Conservation (phyloP, 2,113 vertebrate species). For the Mionectes macconnelli region DNA sequence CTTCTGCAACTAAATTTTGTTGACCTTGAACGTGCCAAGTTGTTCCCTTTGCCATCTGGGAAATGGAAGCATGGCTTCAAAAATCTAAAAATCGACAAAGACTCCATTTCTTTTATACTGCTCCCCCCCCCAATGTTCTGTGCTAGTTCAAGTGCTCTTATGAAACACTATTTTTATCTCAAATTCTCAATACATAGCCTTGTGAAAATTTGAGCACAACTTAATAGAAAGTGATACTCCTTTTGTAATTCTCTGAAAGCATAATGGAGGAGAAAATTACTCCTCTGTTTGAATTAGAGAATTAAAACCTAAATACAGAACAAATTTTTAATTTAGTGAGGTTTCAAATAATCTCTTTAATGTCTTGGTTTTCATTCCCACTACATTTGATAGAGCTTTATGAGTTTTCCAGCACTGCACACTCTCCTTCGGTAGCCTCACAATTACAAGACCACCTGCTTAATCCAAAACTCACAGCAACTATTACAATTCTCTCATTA, state of each 20-base stretch:
- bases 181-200: not conserved
- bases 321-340: not conserved
- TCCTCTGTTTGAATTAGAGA: not conserved
- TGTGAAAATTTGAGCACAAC: not conserved
- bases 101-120: not conserved
- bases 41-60: not conserved
- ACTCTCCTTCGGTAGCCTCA: not conserved
- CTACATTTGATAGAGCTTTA: not conserved
- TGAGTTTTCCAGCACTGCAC: not conserved
- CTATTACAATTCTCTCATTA: not conserved
- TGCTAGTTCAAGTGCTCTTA: not conserved
- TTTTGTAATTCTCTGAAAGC: not conserved
- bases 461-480: not conserved
- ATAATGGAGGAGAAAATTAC: not conserved
- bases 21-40: not conserved
- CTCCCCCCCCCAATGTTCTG: not conserved
- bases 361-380: not conserved
- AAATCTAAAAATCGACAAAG: not conserved
- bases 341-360: not conserved
- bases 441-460: not conserved
- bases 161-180: not conserved
- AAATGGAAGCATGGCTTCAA: not conserved
- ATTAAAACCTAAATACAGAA: not conserved
- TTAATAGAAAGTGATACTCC: not conserved
- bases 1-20: not conserved